Percentiles rank a stretch among this genome's conserved stretches.
These are phyloP conservation scores for Atherinosoma microstoma DNA, from an alignment of 2,797 vertebrate genomes.

Conservation along the genomic window DNA sequence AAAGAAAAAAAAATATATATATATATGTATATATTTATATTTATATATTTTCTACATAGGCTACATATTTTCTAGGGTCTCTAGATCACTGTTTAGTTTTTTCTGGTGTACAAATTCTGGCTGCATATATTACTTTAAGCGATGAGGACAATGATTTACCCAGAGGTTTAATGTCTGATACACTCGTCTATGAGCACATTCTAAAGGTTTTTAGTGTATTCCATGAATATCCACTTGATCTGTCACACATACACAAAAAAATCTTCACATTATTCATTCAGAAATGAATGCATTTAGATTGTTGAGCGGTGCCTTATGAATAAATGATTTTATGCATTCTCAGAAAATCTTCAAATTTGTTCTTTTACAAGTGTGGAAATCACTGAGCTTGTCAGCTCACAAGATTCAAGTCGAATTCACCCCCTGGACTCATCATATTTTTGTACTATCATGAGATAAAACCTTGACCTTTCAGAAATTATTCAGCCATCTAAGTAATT, in stretches of 20 bases:
- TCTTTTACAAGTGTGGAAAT: conserved; percentile 1
- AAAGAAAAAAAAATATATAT: too few species aligned
- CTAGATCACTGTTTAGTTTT: too few species aligned
- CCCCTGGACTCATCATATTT: background rate
- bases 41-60: too few species aligned
- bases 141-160: background rate
- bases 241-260: background rate
- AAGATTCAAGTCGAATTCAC: background rate
- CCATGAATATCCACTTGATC: background rate
- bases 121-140: background rate
- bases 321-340: conserved; percentile 12
- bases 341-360: conserved; percentile 3
- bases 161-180: background rate
- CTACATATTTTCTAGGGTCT: too few species aligned
- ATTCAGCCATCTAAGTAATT: background rate
- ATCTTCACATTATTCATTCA: background rate
- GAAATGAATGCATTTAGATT: background rate
- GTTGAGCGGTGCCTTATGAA: conserved; percentile 1
- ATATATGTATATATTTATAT: too few species aligned
- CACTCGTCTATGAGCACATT: background rate
- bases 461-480: background rate
- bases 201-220: background rate
- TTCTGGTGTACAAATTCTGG: too few species aligned
- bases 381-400: background rate
- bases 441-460: conserved; percentile 7